Conservation (phyloP, 2,888 invertebrate species). For the Linnaemya tessellans region DNA sequence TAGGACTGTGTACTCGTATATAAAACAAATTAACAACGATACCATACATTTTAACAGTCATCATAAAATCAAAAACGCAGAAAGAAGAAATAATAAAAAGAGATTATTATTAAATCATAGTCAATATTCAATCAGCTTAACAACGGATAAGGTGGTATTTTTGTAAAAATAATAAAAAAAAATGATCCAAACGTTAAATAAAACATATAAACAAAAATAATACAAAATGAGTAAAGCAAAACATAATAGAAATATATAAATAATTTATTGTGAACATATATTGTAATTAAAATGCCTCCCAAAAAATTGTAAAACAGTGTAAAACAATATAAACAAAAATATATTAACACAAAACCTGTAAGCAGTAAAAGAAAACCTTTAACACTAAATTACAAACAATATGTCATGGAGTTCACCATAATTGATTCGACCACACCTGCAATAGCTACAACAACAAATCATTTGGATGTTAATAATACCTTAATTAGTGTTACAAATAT, state of each 20-base stretch:
- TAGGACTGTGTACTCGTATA: conserved; percentile 28
- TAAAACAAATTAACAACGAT: conserved; percentile 12
- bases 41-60: conserved; percentile 33
- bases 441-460: conserved; percentile 6
- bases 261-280: conserved; percentile 5
- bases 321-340: background rate
- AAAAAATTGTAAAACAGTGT: conserved; percentile 1
- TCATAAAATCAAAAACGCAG: conserved; percentile 39
- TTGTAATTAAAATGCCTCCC: background rate
- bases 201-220: conserved; percentile 4
- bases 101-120: conserved; percentile 36
- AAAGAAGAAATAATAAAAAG: conserved; percentile 28
- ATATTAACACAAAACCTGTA: background rate
- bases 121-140: conserved; percentile 52
- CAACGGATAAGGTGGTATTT: conserved; percentile 39
- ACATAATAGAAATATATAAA: conserved; percentile 22
- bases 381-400: conserved; percentile 32
- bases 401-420: conserved; percentile 47
- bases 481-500: conserved; percentile 27
- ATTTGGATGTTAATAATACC: conserved; percentile 25
- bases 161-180: conserved; percentile 24
- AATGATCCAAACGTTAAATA: background rate
- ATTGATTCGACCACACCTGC: conserved; percentile 21
- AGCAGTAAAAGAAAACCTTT: background rate
- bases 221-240: conserved; percentile 8